Base-by-base conservation (phyloP, 2,113 vertebrate genomes). In the Motacilla alba region DNA sequence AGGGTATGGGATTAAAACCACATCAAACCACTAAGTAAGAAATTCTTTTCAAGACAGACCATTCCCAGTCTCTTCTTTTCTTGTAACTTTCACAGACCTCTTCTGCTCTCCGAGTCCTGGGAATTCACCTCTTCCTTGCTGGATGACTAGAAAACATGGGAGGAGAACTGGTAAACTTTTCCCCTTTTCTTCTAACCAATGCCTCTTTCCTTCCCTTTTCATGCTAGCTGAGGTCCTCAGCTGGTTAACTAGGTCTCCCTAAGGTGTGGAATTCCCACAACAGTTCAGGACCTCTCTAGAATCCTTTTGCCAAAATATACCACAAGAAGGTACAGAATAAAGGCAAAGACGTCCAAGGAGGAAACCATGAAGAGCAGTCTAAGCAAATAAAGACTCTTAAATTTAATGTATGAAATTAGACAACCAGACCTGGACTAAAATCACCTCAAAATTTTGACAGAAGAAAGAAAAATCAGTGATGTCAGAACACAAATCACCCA, bases 1-100 rank as follows among this genome's bases (percentile, higher is more conserved):
- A 95, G 49, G 26, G 58, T 59, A 91, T 66, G 53, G 56, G n/a
- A 90, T 73, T 76, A 88, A 93, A 96, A 91, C 62, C 88, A 93
- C 87, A 85, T 88, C 87, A 94, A 93, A 47, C 41, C 28, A 73
- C 44, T 68, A 87, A 81, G 41, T 21, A 84, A 75, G 56, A 30
- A 72, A n/a, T 62, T 93, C 33, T 76, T 87, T 91, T 37, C 31
- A 60, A 92, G 75, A n/a, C 23, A 90, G 27, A 79, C 31, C 28
- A 53, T 87, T 79, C 58, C 44, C 46, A 87, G 41, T 58, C 44
- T 74, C 30, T 69, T 69, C 28, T 58, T 47, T 58, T 84, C 84
- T 75, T 64, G 19, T 27, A 66, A 81, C 35, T 95, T 89, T 75
- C 44, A 3, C 15, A 82, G 47, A 67, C 11, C 6, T 75, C 60